Conservation (phyloP, 2,113 vertebrate species). For the Nipponia nippon region DNA sequence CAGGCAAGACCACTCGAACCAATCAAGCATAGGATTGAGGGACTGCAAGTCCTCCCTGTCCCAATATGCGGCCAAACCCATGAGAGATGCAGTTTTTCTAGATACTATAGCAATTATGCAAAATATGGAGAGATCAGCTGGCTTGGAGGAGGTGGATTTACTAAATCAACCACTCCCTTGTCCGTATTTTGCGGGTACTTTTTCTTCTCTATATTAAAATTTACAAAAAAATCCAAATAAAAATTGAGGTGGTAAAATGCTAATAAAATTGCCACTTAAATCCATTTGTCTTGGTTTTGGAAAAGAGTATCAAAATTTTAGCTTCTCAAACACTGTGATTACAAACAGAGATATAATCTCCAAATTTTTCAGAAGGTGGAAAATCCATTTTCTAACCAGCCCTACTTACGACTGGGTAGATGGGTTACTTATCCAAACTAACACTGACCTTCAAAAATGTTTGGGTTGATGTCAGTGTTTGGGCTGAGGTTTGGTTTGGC, state of each 20-base stretch:
- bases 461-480: constrained; percentile 66
- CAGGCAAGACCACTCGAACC: neutral
- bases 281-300: neutral
- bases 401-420: constrained; percentile 50
- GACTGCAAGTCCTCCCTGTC: neutral
- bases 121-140: neutral
- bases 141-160: neutral
- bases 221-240: neutral
- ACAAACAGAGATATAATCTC: neutral
- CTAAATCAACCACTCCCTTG: neutral
- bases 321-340: neutral
- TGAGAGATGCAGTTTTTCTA: neutral
- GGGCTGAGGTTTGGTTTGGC: constrained; percentile 69
- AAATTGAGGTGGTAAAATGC: neutral
- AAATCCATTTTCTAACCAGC: constrained; percentile 66
- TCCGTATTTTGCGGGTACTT: neutral
- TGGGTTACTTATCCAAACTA: constrained; percentile 65
- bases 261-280: neutral
- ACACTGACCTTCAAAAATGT: constrained; percentile 60
- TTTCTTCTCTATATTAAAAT: neutral
- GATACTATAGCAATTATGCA: too few species aligned
- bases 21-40: neutral
- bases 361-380: constrained; percentile 25
- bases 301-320: neutral
- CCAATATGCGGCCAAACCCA: neutral